Evolutionary conservation across 2,113 vertebrate genomes (phyloP), one percentile per base, ranked within the genome.

Genomic region (Dunckerocampus dactyliophorus): DNA sequence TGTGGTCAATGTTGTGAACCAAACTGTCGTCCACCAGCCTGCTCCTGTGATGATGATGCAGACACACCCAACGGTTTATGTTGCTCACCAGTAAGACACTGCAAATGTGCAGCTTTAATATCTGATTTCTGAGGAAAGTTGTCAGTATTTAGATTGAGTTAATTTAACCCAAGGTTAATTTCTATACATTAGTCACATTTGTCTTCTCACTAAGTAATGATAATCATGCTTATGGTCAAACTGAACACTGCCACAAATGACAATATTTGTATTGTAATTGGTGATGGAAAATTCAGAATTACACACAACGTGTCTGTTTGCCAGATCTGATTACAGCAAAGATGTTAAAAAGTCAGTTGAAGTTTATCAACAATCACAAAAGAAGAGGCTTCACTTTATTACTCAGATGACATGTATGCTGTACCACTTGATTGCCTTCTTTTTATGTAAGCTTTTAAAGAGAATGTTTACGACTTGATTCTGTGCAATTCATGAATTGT

Each of bases 11-110:
- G 11, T 63, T 8, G 14, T 45, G 1, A 3, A 12, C 19, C 48
- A 21, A 22, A 45, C 1, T 9, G 0, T 63, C 0, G 0, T 86
- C 13, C 71, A 67, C 16, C 81, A 85, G 70, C 80, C 78, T 1
- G 5, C 14, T 19, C 45, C 62, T 8, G 0, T 42, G 15, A 3
- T 56, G 31, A 61, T 52, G 17, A 9, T 39, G 8, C 39, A 3
- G 1, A 9, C 16, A 20, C 1, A 28, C 3, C 22, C 17, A 20
- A 19, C 17, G 24, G 0, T 4, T 15, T 16, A 10, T 0, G 8
- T 8, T 2, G 0, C 48, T 19, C 11, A 0, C 46, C 17, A 63
- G 3, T 43, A 19, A 9, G 3, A 10, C 0, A 8, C 2, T 42
- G 0, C 34, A 15, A 11, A 42, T 21, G 19, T 43, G 0, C 31